Conservation (phyloP, 1,140 invertebrate species). For the Bradynema listronoti region DNA sequence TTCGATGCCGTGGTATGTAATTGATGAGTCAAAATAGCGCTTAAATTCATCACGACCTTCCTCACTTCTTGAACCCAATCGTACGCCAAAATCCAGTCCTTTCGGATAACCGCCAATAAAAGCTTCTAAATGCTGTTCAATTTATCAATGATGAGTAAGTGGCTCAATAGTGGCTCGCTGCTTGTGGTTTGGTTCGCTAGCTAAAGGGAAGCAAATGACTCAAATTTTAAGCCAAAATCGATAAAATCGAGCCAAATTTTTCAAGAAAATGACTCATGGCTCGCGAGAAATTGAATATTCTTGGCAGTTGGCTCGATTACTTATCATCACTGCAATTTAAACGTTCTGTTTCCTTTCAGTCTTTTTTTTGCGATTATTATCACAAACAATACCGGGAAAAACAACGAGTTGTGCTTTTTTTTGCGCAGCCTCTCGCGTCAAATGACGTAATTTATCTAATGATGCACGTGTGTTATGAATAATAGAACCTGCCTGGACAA, state of each 20-base stretch:
- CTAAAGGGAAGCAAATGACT: too few relatives aligned
- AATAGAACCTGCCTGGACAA: conserved; percentile 43
- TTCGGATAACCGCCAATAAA: conserved; percentile 49
- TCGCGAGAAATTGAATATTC: too few relatives aligned
- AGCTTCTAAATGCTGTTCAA: conserved; percentile 33
- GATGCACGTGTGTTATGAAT: conserved; percentile 41
- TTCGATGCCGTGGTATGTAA: conserved; percentile 37
- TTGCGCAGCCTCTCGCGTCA: conserved; percentile 31
- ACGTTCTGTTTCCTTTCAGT: neutral
- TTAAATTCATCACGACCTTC: conserved; percentile 43
- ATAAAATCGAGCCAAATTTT: conserved; percentile 17
- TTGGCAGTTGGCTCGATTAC: too few relatives aligned
- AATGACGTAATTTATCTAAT: conserved; percentile 33
- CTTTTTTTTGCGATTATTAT: conserved; percentile 10
- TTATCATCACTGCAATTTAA: neutral
- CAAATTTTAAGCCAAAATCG: neutral
- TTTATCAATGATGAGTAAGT: conserved; percentile 6
- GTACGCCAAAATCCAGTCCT: conserved; percentile 43
- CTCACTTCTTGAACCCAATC: conserved; percentile 27
- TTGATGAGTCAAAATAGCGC: conserved; percentile 40
- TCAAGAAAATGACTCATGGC: neutral
- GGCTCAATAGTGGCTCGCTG: neutral
- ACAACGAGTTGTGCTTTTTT: conserved; percentile 40
- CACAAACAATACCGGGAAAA: conserved; percentile 34
- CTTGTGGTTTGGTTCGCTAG: too few relatives aligned